phyloP scores from a whole-genome alignment of 2,888 invertebrate genomes.

The Tipula confusa region DNA sequence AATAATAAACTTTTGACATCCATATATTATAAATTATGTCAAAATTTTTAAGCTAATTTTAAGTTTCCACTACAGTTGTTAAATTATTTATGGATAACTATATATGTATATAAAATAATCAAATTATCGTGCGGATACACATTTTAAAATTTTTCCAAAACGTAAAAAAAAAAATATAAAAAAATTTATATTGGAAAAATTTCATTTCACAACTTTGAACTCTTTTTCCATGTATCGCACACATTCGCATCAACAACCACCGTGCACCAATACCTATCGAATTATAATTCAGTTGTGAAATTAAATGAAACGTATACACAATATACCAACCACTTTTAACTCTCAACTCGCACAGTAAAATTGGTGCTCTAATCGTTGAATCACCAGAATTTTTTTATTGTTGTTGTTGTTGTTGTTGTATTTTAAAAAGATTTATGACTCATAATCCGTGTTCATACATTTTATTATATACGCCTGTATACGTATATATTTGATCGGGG shows the following conservation, averaged over 20 bases:
- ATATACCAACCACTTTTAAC: neutral
- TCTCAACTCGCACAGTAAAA: neutral
- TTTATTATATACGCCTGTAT: neutral
- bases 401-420: neutral
- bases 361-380: neutral
- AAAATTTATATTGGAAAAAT: neutral
- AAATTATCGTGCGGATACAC: neutral
- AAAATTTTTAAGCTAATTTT: neutral
- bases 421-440: neutral
- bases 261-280: neutral
- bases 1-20: neutral
- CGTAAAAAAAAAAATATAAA: neutral
- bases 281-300: slow-evolving; percentile 12
- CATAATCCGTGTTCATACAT: slow-evolving; percentile 20
- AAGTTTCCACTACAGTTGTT: neutral
- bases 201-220: neutral
- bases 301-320: slow-evolving; percentile 4
- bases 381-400: neutral
- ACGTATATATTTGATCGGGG: neutral
- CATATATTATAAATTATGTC: neutral
- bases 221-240: neutral
- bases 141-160: too few relatives aligned
- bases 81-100: neutral
- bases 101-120: neutral
- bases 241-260: neutral